Evolutionary conservation across 2,888 invertebrate genomes (phyloP).

Genomic region (Leucoptera coffeella): DNA sequence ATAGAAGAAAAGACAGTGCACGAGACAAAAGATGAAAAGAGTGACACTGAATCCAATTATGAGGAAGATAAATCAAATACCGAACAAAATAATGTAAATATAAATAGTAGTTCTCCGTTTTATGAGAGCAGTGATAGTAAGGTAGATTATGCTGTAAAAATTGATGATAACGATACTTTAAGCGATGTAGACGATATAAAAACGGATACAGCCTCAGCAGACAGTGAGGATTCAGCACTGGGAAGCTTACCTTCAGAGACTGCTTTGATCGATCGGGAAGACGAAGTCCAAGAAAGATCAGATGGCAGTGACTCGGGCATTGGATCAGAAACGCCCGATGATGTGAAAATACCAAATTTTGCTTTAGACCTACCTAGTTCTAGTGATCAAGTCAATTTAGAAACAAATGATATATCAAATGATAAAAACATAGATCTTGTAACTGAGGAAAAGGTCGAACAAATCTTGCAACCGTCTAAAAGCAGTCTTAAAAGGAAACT

Average conservation of each 20-base stretch:
- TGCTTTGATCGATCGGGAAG: conserved; percentile 38
- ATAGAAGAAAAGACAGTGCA: conserved; percentile 13
- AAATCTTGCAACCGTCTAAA: conserved; percentile 15
- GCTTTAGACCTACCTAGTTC: conserved; percentile 23
- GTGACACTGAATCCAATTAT: conserved; percentile 38
- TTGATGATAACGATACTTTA: conserved; percentile 44
- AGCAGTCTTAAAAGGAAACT: conserved; percentile 67
- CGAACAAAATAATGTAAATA: conserved; percentile 31
- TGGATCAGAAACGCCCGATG: conserved; percentile 68
- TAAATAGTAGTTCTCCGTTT: conserved; percentile 38
- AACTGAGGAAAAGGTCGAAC: conserved; percentile 10
- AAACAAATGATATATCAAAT: conserved; percentile 8
- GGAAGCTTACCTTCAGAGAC: conserved; percentile 52
- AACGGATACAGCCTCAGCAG: conserved; percentile 46
- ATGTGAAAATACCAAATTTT: conserved; percentile 31
- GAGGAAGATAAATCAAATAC: conserved; percentile 33
- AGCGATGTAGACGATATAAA: conserved; percentile 49
- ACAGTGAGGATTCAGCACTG: conserved; percentile 58
- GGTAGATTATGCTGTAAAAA: conserved; percentile 39
- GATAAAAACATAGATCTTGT: conserved; percentile 10
- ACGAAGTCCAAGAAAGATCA: conserved; percentile 62
- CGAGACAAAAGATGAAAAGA: conserved; percentile 24
- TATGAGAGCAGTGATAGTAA: conserved; percentile 48
- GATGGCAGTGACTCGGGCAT: conserved; percentile 82
- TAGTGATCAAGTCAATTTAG: conserved; percentile 12